Evolutionary conservation across 2,888 invertebrate species (phyloP).

Genomic region (Epinotia ramella): DNA sequence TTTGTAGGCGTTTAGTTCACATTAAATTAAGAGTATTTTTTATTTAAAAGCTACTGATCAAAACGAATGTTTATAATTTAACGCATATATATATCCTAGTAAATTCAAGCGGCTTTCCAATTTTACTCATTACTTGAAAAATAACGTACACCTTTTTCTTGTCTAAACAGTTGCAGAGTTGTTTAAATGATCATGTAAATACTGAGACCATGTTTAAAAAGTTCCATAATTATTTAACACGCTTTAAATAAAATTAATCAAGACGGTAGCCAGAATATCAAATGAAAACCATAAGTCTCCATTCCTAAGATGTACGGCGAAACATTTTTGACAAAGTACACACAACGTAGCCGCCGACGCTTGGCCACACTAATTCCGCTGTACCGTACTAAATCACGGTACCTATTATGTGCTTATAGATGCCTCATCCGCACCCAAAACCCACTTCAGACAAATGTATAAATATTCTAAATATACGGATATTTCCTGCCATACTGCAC

Average conservation of each 20-base stretch:
- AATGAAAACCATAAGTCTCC: conserved; percentile 8
- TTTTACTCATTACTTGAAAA: too few relatives aligned
- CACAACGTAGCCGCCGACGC: conserved; percentile 67
- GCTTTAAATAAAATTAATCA: not conserved
- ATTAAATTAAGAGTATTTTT: too few relatives aligned
- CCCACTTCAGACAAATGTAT: conserved; percentile 77
- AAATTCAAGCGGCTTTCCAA: too few relatives aligned
- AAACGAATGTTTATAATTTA: too few relatives aligned
- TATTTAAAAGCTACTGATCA: too few relatives aligned
- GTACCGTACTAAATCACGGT: conserved; percentile 80
- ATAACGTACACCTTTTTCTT: too few relatives aligned
- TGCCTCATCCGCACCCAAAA: conserved; percentile 73
- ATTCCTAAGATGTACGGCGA: conserved; percentile 48
- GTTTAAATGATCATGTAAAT: too few relatives aligned
- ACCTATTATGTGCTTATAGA: conserved; percentile 76
- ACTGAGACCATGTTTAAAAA: too few relatives aligned
- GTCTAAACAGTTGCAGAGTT: too few relatives aligned
- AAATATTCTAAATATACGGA: conserved; percentile 83
- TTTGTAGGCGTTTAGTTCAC: too few relatives aligned
- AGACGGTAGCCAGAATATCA: not conserved
- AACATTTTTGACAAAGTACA: conserved; percentile 55
- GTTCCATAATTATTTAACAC: too few relatives aligned
- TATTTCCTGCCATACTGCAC: conserved; percentile 62
- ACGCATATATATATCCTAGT: too few relatives aligned
- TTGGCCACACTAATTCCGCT: conserved; percentile 78